Base-by-base conservation (phyloP, 2,797 vertebrate genomes). In the Molothrus aeneus region DNA sequence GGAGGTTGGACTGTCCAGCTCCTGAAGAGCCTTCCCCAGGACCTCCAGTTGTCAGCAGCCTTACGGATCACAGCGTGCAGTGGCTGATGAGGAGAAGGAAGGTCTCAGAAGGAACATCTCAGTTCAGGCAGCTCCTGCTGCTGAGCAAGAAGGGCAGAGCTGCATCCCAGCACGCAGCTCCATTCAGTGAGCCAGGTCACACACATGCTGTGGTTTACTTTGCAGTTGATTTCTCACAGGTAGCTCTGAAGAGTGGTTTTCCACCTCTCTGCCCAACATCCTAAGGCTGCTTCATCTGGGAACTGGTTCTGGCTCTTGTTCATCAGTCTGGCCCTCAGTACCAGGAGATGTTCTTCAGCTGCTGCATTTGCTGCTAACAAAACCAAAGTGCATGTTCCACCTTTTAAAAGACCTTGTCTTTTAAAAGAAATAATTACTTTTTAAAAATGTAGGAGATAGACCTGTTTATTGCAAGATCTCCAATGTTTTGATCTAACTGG, bases 251-350 rank as follows among this genome's bases (percentile, higher is more conserved):
- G 65, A n/a, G 34, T 20, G 53, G 20, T 65, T 82, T 68, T 66
- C 60, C 43, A 40, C 32, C 48, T 80, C 32, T 51, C 34, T 88
- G 26, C 18, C 18, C 25, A 36, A 1, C 19, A 32, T 60, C 40
- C 45, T n/a, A 7, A 36, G 43, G 13, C 9, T 89, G 2, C 45
- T 57, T 31, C 6, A 19, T n/a, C 11, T 56, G 66, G 43, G 34
- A 71, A 11, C 40, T 12, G 25, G 34, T 71, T 88, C 51, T 79
- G 51, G 31, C 16, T 80, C 51, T 45, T 6, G 1, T 53, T 56
- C 32, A 26, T 51, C 68, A 45, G 17, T 40, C 43, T 60, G 61
- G 28, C 42, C 0, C 0, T 34, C 0, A 0, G 15, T 60, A 54
- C 17, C 56, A 66, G 32, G 13, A 34, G 19, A 28, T 51, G 64